Percentiles rank a stretch among this genome's conserved stretches.
These are phyloP conservation scores for Zaprionus ornatus DNA, from an alignment of 1,140 invertebrate species.

Conservation along the genomic window DNA sequence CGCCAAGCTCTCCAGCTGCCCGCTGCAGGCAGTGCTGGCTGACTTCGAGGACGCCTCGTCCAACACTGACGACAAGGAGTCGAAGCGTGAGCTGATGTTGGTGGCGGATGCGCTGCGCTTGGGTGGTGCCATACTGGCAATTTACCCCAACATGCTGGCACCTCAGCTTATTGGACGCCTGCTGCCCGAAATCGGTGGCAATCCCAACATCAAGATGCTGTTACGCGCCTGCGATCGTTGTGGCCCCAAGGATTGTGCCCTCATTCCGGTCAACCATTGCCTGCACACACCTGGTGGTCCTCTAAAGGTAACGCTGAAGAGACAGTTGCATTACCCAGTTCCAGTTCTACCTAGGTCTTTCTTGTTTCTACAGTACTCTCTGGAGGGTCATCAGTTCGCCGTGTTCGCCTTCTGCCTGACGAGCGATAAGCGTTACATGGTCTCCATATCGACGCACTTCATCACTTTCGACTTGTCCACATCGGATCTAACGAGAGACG, in stretches of 20 bases:
- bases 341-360: neutral
- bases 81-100: conserved; percentile 94
- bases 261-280: conserved; percentile 97
- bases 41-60: conserved; percentile 97
- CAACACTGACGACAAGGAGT: conserved; percentile 93
- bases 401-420: conserved; percentile 97
- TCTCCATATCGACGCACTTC: conserved; percentile 98
- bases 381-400: conserved; percentile 99
- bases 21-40: conserved; percentile 95
- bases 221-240: conserved; percentile 94
- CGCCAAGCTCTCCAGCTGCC: conserved; percentile 97
- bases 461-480: conserved; percentile 98
- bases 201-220: conserved; percentile 92
- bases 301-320: conserved; percentile 88
- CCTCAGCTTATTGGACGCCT: conserved; percentile 96
- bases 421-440: conserved; percentile 95
- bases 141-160: conserved; percentile 97
- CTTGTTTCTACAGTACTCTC: conserved; percentile 90
- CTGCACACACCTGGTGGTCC: conserved; percentile 98
- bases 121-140: conserved; percentile 94
- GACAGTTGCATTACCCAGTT: neutral
- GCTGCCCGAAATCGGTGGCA: conserved; percentile 93
- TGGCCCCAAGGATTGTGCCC: conserved; percentile 93
- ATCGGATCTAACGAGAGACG: conserved; percentile 94
- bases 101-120: conserved; percentile 97